Conservation (phyloP, 2,797 vertebrate genomes). For the Chrosomus eos region DNA sequence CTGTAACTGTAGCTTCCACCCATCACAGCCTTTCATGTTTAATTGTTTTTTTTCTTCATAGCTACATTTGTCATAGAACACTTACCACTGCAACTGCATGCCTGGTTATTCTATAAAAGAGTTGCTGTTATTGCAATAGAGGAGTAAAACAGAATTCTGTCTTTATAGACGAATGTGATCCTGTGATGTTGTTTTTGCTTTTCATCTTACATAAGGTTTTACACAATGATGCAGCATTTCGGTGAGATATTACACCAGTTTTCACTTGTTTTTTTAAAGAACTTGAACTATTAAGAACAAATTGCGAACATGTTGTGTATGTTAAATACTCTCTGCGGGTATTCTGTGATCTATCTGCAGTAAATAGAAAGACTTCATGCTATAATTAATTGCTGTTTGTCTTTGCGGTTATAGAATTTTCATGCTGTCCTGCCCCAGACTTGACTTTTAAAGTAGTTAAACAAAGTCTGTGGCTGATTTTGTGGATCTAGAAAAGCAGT, state of each 20-base stretch:
- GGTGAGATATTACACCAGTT: slow-evolving; percentile 7
- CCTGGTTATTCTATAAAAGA: slow-evolving; percentile 9
- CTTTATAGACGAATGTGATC: neutral
- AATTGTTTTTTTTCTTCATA: neutral
- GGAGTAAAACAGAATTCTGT: neutral
- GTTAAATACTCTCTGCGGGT: neutral
- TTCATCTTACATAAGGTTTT: neutral
- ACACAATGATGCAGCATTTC: neutral
- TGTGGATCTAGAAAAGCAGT: neutral
- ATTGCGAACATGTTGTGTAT: neutral
- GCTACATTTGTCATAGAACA: neutral
- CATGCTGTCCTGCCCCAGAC: slow-evolving; percentile 21
- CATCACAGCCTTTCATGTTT: slow-evolving; percentile 18
- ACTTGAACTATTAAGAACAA: neutral
- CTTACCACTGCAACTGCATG: neutral
- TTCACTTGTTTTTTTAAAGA: slow-evolving; percentile 35
- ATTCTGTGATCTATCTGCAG: slow-evolving; percentile 7
- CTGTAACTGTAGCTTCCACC: neutral
- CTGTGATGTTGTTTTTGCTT: slow-evolving; percentile 1
- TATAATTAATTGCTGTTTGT: slow-evolving; percentile 42
- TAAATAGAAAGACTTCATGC: slow-evolving; percentile 5
- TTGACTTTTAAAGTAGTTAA: slow-evolving; percentile 24
- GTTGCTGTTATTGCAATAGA: neutral
- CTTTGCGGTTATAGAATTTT: slow-evolving; percentile 33
- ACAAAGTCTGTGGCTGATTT: slow-evolving; percentile 2